A percentile compares a stretch with the other conserved stretches of the same genome.
These are phyloP conservation scores for Corythucha ciliata DNA, from an alignment of 2,888 invertebrate species.

Conservation along the genomic window DNA sequence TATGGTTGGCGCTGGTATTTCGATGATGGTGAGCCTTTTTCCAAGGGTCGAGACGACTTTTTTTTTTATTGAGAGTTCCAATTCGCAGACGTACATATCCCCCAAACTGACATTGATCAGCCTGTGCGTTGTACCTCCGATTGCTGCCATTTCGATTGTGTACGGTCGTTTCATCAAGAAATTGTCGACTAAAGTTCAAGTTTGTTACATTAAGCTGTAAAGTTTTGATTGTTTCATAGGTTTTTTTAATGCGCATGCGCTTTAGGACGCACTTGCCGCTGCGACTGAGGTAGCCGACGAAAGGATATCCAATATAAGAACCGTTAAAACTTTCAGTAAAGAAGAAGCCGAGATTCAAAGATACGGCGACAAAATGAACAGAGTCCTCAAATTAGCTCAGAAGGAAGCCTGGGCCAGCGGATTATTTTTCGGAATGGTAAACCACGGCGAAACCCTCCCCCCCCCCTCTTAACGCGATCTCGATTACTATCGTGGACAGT, in stretches of 20 bases:
- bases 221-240: conserved; percentile 46
- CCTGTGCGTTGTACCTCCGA: conserved; percentile 78
- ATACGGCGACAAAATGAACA: conserved; percentile 58
- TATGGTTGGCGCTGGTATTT: conserved; percentile 77
- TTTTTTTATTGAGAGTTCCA: neutral
- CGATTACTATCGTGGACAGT: conserved; percentile 30
- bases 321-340: conserved; percentile 86
- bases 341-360: conserved; percentile 64
- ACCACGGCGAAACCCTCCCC: conserved; percentile 20
- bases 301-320: conserved; percentile 80
- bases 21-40: conserved; percentile 74
- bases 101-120: conserved; percentile 78
- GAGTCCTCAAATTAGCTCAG: conserved; percentile 67
- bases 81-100: conserved; percentile 76
- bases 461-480: neutral
- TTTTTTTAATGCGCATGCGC: neutral
- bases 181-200: conserved; percentile 72
- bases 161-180: conserved; percentile 77
- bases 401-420: conserved; percentile 80
- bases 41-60: neutral
- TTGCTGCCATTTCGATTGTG: conserved; percentile 70
- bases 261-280: conserved; percentile 49
- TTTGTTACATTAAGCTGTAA: conserved; percentile 41
- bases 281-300: conserved; percentile 76
- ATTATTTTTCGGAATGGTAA: conserved; percentile 82